phyloP scores from a whole-genome alignment of 1,140 invertebrate species.

The Euwallacea similis region DNA sequence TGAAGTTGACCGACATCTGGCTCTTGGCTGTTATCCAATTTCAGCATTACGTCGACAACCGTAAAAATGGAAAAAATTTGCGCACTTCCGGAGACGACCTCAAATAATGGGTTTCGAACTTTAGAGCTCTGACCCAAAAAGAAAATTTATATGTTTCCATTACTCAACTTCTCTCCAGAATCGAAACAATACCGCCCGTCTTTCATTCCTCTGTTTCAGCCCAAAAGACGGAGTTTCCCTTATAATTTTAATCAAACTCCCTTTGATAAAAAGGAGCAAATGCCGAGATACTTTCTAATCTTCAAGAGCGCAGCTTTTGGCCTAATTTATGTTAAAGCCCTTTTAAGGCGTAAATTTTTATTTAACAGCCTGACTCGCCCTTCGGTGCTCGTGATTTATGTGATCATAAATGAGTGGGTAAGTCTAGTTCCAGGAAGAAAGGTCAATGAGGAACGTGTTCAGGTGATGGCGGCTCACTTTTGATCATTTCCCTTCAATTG shows the following conservation, averaged over 20 bases:
- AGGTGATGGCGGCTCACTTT: slow-evolving; percentile 10
- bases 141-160: no score
- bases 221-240: no score
- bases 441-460: slow-evolving; percentile 15
- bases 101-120: no score
- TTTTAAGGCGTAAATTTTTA: slow-evolving; percentile 17
- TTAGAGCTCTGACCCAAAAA: no score
- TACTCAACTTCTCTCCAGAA: no score
- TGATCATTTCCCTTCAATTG: slow-evolving; percentile 6
- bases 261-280: background rate
- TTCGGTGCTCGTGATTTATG: slow-evolving; percentile 17
- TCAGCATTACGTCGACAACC: background rate
- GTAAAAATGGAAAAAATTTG: slow-evolving; percentile 3
- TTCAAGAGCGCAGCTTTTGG: background rate
- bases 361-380: slow-evolving; percentile 16
- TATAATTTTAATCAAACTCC: background rate
- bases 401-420: slow-evolving; percentile 3
- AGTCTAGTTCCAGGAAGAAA: slow-evolving; percentile 11
- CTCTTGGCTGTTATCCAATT: background rate
- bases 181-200: no score
- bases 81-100: background rate
- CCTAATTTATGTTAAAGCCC: slow-evolving; percentile 11
- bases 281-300: slow-evolving; percentile 11
- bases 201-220: no score
- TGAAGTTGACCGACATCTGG: slow-evolving; percentile 6